These are phyloP conservation scores for Corella eumyota DNA, from an alignment of 23 tunicate species.

Conservation along the genomic window DNA sequence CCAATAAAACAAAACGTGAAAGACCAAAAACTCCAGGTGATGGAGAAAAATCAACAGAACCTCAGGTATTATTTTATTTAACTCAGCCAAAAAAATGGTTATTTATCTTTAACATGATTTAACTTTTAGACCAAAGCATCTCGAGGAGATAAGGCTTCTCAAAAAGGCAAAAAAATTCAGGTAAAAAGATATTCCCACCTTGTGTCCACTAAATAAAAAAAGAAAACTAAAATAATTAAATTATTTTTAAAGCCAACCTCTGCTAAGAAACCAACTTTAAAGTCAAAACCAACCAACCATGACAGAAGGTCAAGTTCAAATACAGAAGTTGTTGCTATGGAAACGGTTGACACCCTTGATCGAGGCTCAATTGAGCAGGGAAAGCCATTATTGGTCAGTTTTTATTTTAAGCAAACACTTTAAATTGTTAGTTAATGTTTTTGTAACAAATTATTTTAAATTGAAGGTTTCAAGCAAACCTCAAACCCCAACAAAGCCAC, in stretches of 20 bases:
- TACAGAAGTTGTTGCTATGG: constrained; percentile 90
- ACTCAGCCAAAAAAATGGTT: no score
- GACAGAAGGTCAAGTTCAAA: constrained; percentile 46
- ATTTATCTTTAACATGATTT: no score
- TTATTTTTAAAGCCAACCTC: background rate
- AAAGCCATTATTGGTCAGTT: constrained; percentile 31
- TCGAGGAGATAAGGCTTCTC: no score
- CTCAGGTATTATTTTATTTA: no score
- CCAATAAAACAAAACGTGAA: constrained; percentile 54
- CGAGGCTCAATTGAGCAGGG: constrained; percentile 62
- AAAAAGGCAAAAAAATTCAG: no score
- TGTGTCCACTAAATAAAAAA: background rate
- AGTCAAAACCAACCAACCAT: background rate
- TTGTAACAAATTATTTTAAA: background rate
- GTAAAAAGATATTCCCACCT: background rate
- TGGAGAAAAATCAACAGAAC: constrained; percentile 40
- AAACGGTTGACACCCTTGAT: constrained; percentile 66
- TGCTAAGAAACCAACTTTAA: no score
- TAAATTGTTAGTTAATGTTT: background rate
- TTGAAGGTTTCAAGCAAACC: constrained; percentile 1
- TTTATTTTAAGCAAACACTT: no score
- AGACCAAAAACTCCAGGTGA: constrained; percentile 89
- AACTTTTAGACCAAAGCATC: no score
- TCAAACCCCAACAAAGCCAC: constrained; percentile 15
- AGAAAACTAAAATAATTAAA: background rate